These are phyloP conservation scores for Enoplosus armatus DNA, from an alignment of 2,797 vertebrate genomes.

Conservation along the genomic window DNA sequence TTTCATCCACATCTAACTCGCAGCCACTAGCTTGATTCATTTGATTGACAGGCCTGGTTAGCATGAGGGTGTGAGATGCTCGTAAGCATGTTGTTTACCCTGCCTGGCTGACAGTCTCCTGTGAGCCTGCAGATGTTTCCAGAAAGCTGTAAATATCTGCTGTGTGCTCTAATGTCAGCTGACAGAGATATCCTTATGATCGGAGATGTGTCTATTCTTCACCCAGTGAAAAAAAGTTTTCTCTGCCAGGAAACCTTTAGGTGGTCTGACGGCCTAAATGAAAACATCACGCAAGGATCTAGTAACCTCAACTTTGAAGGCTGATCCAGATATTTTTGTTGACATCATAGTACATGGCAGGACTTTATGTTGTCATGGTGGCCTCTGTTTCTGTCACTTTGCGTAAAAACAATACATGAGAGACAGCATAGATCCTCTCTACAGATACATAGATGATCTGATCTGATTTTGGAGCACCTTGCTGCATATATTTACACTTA, in stretches of 20 bases:
- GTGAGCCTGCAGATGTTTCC: slow-evolving; percentile 73
- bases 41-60: slow-evolving; percentile 71
- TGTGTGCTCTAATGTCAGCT: slow-evolving; percentile 64
- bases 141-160: slow-evolving; percentile 69
- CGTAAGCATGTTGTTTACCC: slow-evolving; percentile 74
- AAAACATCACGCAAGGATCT: slow-evolving; percentile 36
- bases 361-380: slow-evolving; percentile 22
- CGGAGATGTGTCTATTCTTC: too few relatives aligned
- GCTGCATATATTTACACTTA: slow-evolving; percentile 14
- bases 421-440: background rate
- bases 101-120: slow-evolving; percentile 64
- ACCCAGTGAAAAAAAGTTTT: slow-evolving; percentile 27
- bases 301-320: slow-evolving; percentile 31
- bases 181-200: slow-evolving; percentile 71
- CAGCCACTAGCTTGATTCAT: slow-evolving; percentile 57
- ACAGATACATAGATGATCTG: slow-evolving; percentile 1
- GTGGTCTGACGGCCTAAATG: slow-evolving; percentile 56
- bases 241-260: slow-evolving; percentile 38
- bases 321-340: slow-evolving; percentile 32
- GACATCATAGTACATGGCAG: slow-evolving; percentile 9
- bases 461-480: background rate
- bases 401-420: slow-evolving; percentile 17
- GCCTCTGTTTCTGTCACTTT: slow-evolving; percentile 19
- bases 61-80: slow-evolving; percentile 56
- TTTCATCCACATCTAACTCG: slow-evolving; percentile 60